These are phyloP conservation scores for Drosophila cardini DNA, from an alignment of 1,140 invertebrate species.

Conservation along the genomic window DNA sequence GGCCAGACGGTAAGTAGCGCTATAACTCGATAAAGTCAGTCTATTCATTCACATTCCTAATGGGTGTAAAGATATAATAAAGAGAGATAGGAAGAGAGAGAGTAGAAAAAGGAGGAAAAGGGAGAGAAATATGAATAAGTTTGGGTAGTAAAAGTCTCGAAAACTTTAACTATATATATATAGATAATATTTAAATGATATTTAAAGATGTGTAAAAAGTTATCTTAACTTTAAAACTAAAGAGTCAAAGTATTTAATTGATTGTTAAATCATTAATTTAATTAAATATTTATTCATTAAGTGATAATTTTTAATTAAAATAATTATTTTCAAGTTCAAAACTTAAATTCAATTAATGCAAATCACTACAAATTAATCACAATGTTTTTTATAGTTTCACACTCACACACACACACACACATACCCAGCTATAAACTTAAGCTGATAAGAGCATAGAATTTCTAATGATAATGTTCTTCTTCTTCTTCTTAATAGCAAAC, in stretches of 20 bases:
- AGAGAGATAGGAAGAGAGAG: too few relatives aligned
- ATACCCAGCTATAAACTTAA: not conserved
- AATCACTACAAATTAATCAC: constrained; percentile 12
- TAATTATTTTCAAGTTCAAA: not conserved
- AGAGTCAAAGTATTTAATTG: too few relatives aligned
- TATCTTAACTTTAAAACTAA: too few relatives aligned
- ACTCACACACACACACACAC: not conserved
- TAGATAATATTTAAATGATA: too few relatives aligned
- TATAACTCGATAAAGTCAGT: not conserved
- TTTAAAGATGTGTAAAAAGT: too few relatives aligned
- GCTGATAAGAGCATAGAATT: constrained; percentile 24
- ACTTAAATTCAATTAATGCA: constrained; percentile 1
- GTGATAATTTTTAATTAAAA: too few relatives aligned
- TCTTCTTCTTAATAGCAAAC: constrained; percentile 60
- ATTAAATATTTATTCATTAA: too few relatives aligned
- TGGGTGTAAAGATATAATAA: not conserved
- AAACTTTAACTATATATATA: too few relatives aligned
- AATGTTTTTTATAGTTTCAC: not conserved
- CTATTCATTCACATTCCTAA: not conserved
- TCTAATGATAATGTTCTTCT: not conserved
- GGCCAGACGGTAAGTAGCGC: constrained; percentile 75
- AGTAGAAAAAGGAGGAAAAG: too few relatives aligned
- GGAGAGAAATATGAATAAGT: too few relatives aligned
- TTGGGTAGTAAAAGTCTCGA: too few relatives aligned
- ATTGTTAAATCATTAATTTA: too few relatives aligned